These are phyloP conservation scores for Oppia nitens DNA, from an alignment of 1,140 invertebrate genomes.

Conservation along the genomic window DNA sequence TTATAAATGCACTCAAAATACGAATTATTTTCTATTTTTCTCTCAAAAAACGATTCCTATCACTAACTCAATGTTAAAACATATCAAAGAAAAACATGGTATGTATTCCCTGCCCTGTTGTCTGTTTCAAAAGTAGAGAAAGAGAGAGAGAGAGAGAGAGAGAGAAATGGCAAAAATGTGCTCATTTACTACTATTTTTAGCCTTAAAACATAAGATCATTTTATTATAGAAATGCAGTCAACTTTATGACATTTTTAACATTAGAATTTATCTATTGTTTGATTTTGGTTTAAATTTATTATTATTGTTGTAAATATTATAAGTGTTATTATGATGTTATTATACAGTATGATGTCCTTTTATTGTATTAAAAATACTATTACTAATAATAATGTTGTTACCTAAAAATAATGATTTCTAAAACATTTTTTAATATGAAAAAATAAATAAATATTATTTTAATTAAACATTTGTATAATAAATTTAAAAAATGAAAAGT, in stretches of 20 bases:
- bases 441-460: too few relatives aligned
- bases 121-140: neutral
- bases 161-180: neutral
- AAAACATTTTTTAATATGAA: too few relatives aligned
- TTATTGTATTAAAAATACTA: too few relatives aligned
- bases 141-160: constrained; percentile 7
- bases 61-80: neutral
- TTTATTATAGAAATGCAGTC: neutral
- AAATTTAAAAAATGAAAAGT: too few relatives aligned
- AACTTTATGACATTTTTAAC: neutral
- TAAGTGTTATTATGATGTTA: too few relatives aligned
- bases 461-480: too few relatives aligned
- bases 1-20: neutral
- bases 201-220: neutral
- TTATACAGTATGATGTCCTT: too few relatives aligned
- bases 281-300: too few relatives aligned
- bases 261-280: too few relatives aligned
- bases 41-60: neutral
- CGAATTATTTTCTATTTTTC: neutral
- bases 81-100: neutral
- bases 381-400: too few relatives aligned
- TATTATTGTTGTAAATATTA: too few relatives aligned
- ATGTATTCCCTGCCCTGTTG: neutral
- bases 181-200: neutral
- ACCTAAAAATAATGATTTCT: too few relatives aligned